Base-by-base conservation (phyloP, 2,888 invertebrate species). In the Philonicus albiceps region DNA sequence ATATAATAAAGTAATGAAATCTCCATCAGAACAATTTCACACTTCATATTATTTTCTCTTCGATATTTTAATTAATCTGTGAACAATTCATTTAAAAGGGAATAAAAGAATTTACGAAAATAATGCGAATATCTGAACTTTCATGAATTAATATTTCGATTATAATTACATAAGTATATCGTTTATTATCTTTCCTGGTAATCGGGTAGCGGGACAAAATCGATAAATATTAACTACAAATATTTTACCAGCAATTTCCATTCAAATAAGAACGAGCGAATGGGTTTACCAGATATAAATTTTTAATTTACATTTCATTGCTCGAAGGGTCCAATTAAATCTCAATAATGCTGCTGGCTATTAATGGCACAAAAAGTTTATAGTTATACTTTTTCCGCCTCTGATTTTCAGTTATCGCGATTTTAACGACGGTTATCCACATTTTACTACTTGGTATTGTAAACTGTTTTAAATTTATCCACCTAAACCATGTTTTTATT, bases 371-470 rank as follows among this genome's bases (percentile, higher is more conserved):
- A 30, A 5, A 78, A 43, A 78, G 30, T 40, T 40, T 27, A 43
- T 78, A 49, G 49, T 49, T n/a, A 64, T 30, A 27, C 43, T 11
- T 78, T 78, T 78, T 78, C 30, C 78, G 78, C 49, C n/a, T 78
- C 30, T 49, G 49, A 78, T 49, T 78, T 78, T 78, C 27, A n/a
- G 27, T 78, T 30, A 30, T 16, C 16, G 30, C 5, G 13, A 49
- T 49, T 78, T 78, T 37, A 27, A 40, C 19, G 40, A 76, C 4
- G 19, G 49, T 5, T 1, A 49, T 49, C n/a, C n/a, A 13, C 40
- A 43, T 13, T 43, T 43, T 43, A 16, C 53, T 16, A 19, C 53
- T 53, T 19, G 19, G 4, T 19, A 53, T 53, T 19, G 19, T n/a
- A 16, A 53, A 7, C 53, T 53, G 7, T 19, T 53, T 53, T 53